phyloP scores from a whole-genome alignment of 2,797 vertebrate species.

The Epinephelus coioides region DNA sequence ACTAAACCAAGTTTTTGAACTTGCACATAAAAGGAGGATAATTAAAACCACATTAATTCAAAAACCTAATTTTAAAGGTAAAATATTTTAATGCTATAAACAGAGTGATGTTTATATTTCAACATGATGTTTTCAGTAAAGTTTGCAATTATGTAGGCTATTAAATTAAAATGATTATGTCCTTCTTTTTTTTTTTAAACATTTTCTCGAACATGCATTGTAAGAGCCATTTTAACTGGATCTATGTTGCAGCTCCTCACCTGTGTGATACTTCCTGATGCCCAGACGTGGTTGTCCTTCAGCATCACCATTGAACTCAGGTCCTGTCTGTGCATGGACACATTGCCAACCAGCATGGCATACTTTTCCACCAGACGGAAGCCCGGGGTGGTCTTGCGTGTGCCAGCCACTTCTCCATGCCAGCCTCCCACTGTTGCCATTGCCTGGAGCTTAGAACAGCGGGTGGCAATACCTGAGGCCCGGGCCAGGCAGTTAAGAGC shows the following conservation, averaged over 20 bases:
- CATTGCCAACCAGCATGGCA: constrained; percentile 87
- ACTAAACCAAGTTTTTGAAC: too few relatives aligned
- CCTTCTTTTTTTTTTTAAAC: too few relatives aligned
- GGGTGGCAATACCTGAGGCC: constrained; percentile 89
- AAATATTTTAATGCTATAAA: not conserved
- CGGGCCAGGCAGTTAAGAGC: constrained; percentile 90
- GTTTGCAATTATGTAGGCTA: too few relatives aligned
- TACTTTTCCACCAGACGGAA: constrained; percentile 92
- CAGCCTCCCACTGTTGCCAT: constrained; percentile 72
- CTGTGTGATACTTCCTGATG: constrained; percentile 87
- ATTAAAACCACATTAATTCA: not conserved
- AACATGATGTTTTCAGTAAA: too few relatives aligned
- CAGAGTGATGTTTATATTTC: not conserved
- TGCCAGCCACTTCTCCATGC: constrained; percentile 88
- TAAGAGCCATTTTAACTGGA: not conserved
- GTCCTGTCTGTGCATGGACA: constrained; percentile 87
- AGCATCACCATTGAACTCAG: constrained; percentile 90
- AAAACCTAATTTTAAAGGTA: not conserved
- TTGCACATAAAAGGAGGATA: too few relatives aligned
- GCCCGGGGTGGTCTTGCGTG: constrained; percentile 91
- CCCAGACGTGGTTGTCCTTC: constrained; percentile 91
- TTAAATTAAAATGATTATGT: too few relatives aligned
- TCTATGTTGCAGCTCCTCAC: constrained; percentile 61
- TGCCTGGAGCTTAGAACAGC: constrained; percentile 74
- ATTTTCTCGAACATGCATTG: too few relatives aligned